Evolutionary conservation across 2,888 invertebrate species (phyloP).

Genomic region (Sipunculus nudus): DNA sequence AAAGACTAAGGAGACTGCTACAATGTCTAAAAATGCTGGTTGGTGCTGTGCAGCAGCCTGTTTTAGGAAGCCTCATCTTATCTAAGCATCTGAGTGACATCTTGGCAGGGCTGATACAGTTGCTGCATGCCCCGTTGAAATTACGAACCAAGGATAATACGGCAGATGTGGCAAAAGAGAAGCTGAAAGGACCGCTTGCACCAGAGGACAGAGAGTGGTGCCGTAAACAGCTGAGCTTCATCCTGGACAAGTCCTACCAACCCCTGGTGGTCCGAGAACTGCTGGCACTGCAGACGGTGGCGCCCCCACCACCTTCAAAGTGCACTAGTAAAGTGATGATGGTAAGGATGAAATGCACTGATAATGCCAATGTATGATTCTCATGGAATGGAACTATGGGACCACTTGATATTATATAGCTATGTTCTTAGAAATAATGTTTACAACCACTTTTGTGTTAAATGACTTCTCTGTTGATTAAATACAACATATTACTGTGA

Average conservation of each 20-base stretch:
- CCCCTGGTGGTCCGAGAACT: constrained; percentile 76
- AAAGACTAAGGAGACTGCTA: constrained; percentile 34
- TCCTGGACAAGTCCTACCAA: constrained; percentile 72
- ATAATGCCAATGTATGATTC: too few species aligned
- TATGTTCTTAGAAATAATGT: too few species aligned
- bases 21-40: constrained; percentile 42
- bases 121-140: constrained; percentile 75
- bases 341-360: too few species aligned
- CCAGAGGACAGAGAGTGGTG: constrained; percentile 29
- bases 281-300: constrained; percentile 71
- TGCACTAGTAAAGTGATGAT: not conserved
- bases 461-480: too few species aligned
- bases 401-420: too few species aligned
- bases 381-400: too few species aligned
- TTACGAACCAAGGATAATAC: not conserved
- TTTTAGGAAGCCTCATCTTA: constrained; percentile 71
- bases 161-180: not conserved
- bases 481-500: too few species aligned
- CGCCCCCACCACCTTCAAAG: constrained; percentile 65
- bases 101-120: constrained; percentile 76
- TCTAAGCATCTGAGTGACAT: constrained; percentile 73
- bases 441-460: too few species aligned
- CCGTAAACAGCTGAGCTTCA: constrained; percentile 66
- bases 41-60: constrained; percentile 37
- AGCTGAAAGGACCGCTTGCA: constrained; percentile 1